A percentile compares a stretch with the other conserved stretches of the same genome.
Evolutionary conservation across 2,888 invertebrate species (phyloP).

Genomic region (Erpobdella octoculata): DNA sequence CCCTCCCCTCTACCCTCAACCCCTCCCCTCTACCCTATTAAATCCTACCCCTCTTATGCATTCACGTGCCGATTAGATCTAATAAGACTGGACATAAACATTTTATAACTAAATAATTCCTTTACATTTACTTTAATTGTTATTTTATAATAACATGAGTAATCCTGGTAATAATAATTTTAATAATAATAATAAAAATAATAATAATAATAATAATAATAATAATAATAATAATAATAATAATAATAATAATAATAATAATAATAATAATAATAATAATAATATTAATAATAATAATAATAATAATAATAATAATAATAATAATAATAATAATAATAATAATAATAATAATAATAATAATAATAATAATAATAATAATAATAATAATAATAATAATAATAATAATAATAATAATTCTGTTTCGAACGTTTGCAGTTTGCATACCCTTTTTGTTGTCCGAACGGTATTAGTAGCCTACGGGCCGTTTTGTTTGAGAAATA

Average conservation of each 20-base stretch:
- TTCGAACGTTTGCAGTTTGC: background rate
- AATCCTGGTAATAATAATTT: background rate
- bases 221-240: background rate
- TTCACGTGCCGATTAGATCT: too few relatives aligned
- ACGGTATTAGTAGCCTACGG: too few relatives aligned
- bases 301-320: too few relatives aligned
- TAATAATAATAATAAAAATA: background rate
- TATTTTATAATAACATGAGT: slow-evolving; percentile 5
- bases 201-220: background rate
- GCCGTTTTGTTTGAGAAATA: too few relatives aligned
- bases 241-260: background rate
- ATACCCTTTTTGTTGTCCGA: too few relatives aligned
- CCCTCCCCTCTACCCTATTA: too few relatives aligned
- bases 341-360: background rate
- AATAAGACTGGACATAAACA: too few relatives aligned
- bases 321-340: background rate
- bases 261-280: background rate
- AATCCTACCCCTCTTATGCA: too few relatives aligned
- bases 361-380: background rate
- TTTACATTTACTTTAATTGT: too few relatives aligned
- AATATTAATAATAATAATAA: too few relatives aligned
- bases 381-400: background rate
- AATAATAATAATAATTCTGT: background rate
- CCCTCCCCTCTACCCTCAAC: too few relatives aligned
- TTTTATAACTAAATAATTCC: too few relatives aligned